Evolutionary conservation across 64 coral and sea anemone species (phyloP), one percentile per base, ranked within the genome.

Genomic region (Stichodactyla helianthus): DNA sequence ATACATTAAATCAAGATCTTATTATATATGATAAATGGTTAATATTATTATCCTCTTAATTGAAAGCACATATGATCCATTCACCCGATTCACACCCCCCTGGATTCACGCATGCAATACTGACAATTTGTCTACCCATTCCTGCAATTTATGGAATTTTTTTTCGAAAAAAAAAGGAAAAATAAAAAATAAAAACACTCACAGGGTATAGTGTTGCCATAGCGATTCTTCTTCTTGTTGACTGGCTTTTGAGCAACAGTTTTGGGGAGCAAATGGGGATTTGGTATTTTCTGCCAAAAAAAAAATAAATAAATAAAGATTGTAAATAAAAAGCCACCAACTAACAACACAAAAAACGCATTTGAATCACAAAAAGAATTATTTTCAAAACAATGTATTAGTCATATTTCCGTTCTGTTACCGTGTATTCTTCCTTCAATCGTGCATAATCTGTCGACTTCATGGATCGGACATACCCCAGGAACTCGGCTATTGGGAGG

Each of bases 221-320:
- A 94, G 76, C 92, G 88, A 54, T 94, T 94, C n/a, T 79, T 90
- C 56, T 77, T 86, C 65, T 89, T 94, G 79, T 94, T 94, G 10
- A 20, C 70, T 13, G 91, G 91, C 27, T 88, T 90, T 77, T 90
- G 81, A 8, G 88, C 93, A 28, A 85, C 76, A 17, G 82, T 79
- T 89, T 20, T 22, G 52, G 78, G 15, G 14, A 52, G 53, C 0
- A 50, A 8, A 81, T 53, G 50, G 14, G 78, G 15, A 20, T 81
- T 81, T 54, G 6, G 52, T 6, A 81, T 18, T 7, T 28, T 81
- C 78, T 81, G 68, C 4, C 25, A 74, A 74, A 74, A 71, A 26
- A 71, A 28, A 6, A 71, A 71, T 71, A 5, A 10, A 26, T 23
- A 71, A 31, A 26, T 50, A 81, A 20, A 15, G 52, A 11, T 19